These are phyloP conservation scores for Brachycybe producta DNA, from an alignment of 2,888 invertebrate genomes.

Conservation along the genomic window DNA sequence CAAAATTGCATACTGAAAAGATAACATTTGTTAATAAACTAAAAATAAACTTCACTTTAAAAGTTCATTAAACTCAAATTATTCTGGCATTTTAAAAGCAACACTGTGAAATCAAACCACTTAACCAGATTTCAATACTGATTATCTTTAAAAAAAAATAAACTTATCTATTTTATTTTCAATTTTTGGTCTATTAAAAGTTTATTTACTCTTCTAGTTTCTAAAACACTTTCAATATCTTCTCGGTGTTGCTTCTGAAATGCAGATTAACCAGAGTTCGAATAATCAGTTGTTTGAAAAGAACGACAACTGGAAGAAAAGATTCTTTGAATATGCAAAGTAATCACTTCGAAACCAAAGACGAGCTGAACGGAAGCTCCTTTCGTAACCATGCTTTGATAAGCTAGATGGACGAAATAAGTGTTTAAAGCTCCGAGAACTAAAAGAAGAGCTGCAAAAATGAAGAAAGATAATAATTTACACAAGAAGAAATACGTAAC, in stretches of 20 bases:
- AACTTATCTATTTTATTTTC: no score
- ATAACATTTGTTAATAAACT: no score
- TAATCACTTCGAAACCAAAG: conserved; percentile 78
- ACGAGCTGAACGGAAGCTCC: conserved; percentile 97
- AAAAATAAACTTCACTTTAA: conserved; percentile 1
- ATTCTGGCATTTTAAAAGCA: neutral
- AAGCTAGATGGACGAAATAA: conserved; percentile 84
- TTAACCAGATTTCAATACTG: neutral
- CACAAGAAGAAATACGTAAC: conserved; percentile 17
- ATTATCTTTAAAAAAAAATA: no score
- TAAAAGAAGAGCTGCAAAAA: conserved; percentile 48
- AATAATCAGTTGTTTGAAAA: no score
- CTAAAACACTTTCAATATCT: no score
- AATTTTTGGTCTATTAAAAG: no score
- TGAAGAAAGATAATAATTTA: conserved; percentile 8
- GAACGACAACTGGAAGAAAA: no score
- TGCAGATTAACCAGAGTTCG: no score
- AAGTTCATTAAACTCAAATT: neutral
- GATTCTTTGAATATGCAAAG: no score
- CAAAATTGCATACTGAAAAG: conserved; percentile 71
- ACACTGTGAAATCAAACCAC: conserved; percentile 3
- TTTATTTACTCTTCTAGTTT: no score
- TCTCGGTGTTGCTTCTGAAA: no score
- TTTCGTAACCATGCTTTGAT: conserved; percentile 76
- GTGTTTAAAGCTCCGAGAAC: conserved; percentile 71